phyloP scores from a whole-genome alignment of 2,113 vertebrate genomes.

The Chelonoidis abingdonii region DNA sequence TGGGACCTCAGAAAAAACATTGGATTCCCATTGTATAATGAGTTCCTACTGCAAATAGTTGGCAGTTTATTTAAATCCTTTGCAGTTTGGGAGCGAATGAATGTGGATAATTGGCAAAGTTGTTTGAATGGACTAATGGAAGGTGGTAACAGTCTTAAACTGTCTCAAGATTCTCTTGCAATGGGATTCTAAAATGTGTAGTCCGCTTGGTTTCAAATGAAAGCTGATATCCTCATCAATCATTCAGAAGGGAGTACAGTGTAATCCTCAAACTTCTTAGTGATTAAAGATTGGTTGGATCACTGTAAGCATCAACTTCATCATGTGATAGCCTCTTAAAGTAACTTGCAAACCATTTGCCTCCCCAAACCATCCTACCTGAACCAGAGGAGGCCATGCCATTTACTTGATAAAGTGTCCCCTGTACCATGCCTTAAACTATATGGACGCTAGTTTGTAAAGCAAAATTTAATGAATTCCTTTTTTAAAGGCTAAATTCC shows the following conservation, averaged over 20 bases:
- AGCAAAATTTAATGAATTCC: neutral
- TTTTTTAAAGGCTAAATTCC: constrained; percentile 47
- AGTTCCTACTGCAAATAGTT: neutral
- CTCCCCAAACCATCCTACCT: neutral
- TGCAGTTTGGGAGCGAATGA: neutral
- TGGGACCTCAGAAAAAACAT: neutral
- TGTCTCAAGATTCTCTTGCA: neutral
- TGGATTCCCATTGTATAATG: neutral
- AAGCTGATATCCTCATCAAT: neutral
- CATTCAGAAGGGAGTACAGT: neutral
- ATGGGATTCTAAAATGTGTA: neutral
- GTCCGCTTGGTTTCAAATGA: neutral
- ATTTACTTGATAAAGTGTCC: neutral
- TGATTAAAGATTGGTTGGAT: neutral
- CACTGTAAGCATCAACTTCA: neutral
- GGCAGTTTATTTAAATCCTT: neutral
- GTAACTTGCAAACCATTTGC: neutral
- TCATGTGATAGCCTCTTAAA: neutral
- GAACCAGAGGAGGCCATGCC: neutral
- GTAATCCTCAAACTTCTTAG: neutral
- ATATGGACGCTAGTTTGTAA: neutral
- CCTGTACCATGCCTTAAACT: neutral
- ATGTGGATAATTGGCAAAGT: neutral
- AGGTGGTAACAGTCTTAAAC: neutral
- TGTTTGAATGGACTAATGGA: neutral